A percentile compares a stretch with the other conserved stretches of the same genome.
Evolutionary conservation across 2,113 vertebrate genomes (phyloP).

Genomic region (Melanotaenia duboulayi): DNA sequence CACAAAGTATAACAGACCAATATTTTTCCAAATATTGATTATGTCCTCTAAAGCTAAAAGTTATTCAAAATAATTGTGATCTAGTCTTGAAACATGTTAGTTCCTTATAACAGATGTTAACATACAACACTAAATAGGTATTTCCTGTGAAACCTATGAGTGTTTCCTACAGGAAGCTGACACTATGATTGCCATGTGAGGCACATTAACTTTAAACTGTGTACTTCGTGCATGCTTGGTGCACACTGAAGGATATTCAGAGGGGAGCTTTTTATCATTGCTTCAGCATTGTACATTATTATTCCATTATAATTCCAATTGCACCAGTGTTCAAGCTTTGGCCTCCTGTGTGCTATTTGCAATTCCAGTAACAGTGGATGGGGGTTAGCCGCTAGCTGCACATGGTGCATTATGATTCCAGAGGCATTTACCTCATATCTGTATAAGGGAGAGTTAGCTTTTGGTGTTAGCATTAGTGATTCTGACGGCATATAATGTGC

Average conservation of each 20-base stretch:
- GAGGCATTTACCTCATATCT: slow-evolving; percentile 39
- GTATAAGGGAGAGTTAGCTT: slow-evolving; percentile 56
- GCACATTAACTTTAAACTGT: neutral
- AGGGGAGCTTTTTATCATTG: slow-evolving; percentile 22
- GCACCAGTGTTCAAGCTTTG: slow-evolving; percentile 51
- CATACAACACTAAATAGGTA: neutral
- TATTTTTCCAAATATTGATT: too few species aligned
- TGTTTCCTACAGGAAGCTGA: neutral
- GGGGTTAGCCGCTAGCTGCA: slow-evolving; percentile 23
- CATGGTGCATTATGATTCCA: slow-evolving; percentile 44
- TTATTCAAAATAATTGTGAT: too few species aligned
- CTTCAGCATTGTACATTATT: slow-evolving; percentile 44
- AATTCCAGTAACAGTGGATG: slow-evolving; percentile 42
- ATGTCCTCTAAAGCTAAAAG: too few species aligned
- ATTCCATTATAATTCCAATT: slow-evolving; percentile 53
- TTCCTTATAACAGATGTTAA: neutral
- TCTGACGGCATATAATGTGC: slow-evolving; percentile 52
- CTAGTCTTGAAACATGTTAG: neutral
- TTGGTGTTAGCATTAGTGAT: slow-evolving; percentile 62
- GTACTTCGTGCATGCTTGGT: neutral
- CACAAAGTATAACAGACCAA: too few species aligned
- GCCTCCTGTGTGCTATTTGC: slow-evolving; percentile 60
- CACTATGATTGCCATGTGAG: slow-evolving; percentile 5
- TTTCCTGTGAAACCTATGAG: neutral
- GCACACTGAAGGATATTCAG: slow-evolving; percentile 5